Evolutionary conservation across 2,888 invertebrate genomes (phyloP).

Genomic region (Erebia epiphron): DNA sequence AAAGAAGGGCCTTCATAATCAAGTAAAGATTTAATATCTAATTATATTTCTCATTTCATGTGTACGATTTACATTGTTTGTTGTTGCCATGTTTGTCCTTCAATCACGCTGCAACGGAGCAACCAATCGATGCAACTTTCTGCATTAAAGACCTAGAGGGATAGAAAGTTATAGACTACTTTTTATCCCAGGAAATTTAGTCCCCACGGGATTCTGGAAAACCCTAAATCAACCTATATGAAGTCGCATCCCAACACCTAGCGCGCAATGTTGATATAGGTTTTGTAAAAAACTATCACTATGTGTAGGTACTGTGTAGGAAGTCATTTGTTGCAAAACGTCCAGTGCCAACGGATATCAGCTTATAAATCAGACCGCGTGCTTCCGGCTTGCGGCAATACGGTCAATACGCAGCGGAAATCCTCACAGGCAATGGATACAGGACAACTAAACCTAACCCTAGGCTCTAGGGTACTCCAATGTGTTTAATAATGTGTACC

Average conservation of each 20-base stretch:
- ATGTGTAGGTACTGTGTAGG: not conserved
- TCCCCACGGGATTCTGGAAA: too few relatives aligned
- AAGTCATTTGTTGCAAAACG: conserved; percentile 21
- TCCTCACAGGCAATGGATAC: conserved; percentile 11
- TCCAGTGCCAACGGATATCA: conserved; percentile 23
- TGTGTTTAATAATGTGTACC: conserved; percentile 5
- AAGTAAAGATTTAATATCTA: too few relatives aligned
- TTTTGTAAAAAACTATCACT: not conserved
- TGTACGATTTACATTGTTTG: too few relatives aligned
- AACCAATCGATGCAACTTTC: too few relatives aligned
- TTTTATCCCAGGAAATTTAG: too few relatives aligned
- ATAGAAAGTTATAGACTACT: too few relatives aligned
- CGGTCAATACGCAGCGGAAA: conserved; percentile 23
- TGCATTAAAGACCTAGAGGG: too few relatives aligned
- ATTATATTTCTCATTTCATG: too few relatives aligned
- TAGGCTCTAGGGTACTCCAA: not conserved
- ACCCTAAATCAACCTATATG: too few relatives aligned
- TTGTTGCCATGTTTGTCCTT: too few relatives aligned
- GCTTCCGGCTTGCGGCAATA: conserved; percentile 25
- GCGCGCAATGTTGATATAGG: not conserved
- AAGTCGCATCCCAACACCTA: too few relatives aligned
- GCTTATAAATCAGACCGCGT: conserved; percentile 24
- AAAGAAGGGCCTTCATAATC: not conserved
- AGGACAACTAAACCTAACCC: not conserved
- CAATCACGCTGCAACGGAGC: too few relatives aligned